Evolutionary conservation across 2,113 vertebrate genomes (phyloP).

Genomic region (Antennarius striatus): DNA sequence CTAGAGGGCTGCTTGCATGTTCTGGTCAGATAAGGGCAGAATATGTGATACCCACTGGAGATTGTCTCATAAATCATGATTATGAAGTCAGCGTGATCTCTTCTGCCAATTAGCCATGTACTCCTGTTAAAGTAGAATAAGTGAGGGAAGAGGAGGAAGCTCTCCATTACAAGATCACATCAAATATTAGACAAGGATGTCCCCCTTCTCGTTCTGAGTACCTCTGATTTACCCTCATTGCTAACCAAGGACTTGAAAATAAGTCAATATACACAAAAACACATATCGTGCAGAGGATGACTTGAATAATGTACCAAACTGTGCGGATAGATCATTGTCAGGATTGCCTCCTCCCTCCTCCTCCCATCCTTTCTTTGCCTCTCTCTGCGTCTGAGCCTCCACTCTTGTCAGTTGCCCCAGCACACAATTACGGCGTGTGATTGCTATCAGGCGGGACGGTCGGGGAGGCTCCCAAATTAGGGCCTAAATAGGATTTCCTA

Average conservation of each 20-base stretch:
- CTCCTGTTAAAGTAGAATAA: slow-evolving; percentile 80
- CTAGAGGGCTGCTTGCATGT: slow-evolving; percentile 72
- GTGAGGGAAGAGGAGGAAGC: slow-evolving; percentile 33
- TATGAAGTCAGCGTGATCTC: slow-evolving; percentile 85
- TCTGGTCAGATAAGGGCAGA: slow-evolving; percentile 75
- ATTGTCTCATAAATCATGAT: slow-evolving; percentile 90
- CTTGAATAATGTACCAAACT: slow-evolving; percentile 73
- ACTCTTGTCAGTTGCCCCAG: slow-evolving; percentile 89
- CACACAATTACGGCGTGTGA: slow-evolving; percentile 99
- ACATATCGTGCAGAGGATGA: slow-evolving; percentile 60
- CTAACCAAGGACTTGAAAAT: slow-evolving; percentile 51
- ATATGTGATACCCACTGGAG: slow-evolving; percentile 73
- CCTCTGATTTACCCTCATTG: slow-evolving; percentile 23
- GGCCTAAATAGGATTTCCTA: slow-evolving; percentile 99
- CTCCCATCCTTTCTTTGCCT: slow-evolving; percentile 79
- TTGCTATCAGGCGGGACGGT: slow-evolving; percentile 98
- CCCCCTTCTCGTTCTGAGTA: neutral
- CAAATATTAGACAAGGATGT: too few species aligned
- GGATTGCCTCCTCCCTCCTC: slow-evolving; percentile 48
- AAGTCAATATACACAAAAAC: slow-evolving; percentile 48
- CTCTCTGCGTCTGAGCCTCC: slow-evolving; percentile 63
- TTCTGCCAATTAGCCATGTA: slow-evolving; percentile 84
- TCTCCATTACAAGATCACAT: slow-evolving; percentile 8
- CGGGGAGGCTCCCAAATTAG: slow-evolving; percentile 98
- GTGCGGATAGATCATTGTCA: slow-evolving; percentile 77